These are phyloP conservation scores for Rousettus leschenaultii DNA, from an alignment of 2,113 vertebrate genomes.

Conservation along the genomic window DNA sequence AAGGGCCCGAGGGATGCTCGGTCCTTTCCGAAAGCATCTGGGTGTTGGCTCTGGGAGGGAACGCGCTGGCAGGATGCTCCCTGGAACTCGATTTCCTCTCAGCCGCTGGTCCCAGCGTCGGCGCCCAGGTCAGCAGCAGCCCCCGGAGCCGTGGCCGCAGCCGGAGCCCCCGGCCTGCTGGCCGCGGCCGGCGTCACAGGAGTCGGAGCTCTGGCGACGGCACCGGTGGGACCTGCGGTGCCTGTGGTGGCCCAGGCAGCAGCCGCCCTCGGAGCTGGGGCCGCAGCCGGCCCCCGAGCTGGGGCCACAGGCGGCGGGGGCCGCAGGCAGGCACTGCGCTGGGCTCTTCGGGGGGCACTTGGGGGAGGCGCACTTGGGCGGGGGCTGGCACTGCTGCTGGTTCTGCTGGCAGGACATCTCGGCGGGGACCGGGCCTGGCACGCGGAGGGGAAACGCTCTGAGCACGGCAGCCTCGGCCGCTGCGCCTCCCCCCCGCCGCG, in stretches of 20 bases:
- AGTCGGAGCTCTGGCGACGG: neutral
- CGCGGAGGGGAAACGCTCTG: too few species aligned
- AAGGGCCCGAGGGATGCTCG: neutral
- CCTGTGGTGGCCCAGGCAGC: conserved; percentile 12
- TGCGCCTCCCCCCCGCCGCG: too few species aligned
- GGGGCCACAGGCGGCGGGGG: neutral
- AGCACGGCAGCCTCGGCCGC: too few species aligned
- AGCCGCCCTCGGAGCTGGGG: neutral
- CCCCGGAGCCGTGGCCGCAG: neutral
- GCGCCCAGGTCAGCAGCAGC: neutral
- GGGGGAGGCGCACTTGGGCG: neutral
- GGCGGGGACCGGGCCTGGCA: too few species aligned
- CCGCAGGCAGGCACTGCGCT: neutral
- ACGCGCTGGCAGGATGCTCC: too few species aligned
- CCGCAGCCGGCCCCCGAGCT: neutral
- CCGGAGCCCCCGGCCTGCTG: neutral
- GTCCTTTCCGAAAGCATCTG: neutral
- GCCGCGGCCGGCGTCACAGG: neutral
- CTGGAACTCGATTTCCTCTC: neutral
- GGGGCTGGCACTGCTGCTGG: conserved; percentile 9
- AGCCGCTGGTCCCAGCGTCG: accelerated
- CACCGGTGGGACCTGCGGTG: neutral
- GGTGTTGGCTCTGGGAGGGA: neutral
- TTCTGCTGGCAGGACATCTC: conserved; percentile 54
- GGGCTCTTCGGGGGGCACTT: conserved; percentile 22